Evolutionary conservation across 2,888 invertebrate genomes (phyloP).

Genomic region (Tinea pellionella): DNA sequence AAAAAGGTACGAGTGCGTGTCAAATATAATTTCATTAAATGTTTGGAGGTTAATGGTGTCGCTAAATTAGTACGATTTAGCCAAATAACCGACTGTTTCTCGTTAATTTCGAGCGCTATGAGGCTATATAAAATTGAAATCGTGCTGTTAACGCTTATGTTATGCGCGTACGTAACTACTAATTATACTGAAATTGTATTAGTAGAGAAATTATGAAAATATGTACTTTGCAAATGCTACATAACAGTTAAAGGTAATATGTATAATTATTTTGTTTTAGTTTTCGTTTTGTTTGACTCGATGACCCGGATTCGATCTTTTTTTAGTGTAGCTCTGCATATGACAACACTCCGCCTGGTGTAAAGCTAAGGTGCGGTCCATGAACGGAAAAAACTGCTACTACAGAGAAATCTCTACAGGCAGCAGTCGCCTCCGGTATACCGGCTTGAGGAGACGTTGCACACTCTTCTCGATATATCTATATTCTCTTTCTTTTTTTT

Average conservation of each 20-base stretch:
- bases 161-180: constrained; percentile 6
- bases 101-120: constrained; percentile 39
- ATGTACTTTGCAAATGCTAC: neutral
- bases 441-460: too few relatives aligned
- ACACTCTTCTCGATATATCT: too few relatives aligned
- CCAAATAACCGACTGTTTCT: constrained; percentile 39
- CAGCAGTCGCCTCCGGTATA: too few relatives aligned
- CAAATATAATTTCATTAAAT: constrained; percentile 46
- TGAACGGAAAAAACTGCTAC: too few relatives aligned
- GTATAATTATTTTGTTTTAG: neutral
- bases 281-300: too few relatives aligned
- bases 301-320: too few relatives aligned
- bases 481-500: too few relatives aligned
- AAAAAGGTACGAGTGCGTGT: constrained; percentile 31
- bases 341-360: too few relatives aligned
- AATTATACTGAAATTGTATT: constrained; percentile 5
- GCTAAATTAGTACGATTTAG: constrained; percentile 48
- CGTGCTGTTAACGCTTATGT: constrained; percentile 42
- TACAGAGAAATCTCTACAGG: too few relatives aligned
- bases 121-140: constrained; percentile 45
- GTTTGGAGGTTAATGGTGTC: constrained; percentile 41
- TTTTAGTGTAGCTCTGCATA: too few relatives aligned
- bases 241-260: neutral
- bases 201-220: constrained; percentile 2
- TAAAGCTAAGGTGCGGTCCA: too few relatives aligned